Evolutionary conservation across 2,888 invertebrate genomes (phyloP), one percentile per base, ranked within the genome.

Genomic region (Notodonta ziczac): DNA sequence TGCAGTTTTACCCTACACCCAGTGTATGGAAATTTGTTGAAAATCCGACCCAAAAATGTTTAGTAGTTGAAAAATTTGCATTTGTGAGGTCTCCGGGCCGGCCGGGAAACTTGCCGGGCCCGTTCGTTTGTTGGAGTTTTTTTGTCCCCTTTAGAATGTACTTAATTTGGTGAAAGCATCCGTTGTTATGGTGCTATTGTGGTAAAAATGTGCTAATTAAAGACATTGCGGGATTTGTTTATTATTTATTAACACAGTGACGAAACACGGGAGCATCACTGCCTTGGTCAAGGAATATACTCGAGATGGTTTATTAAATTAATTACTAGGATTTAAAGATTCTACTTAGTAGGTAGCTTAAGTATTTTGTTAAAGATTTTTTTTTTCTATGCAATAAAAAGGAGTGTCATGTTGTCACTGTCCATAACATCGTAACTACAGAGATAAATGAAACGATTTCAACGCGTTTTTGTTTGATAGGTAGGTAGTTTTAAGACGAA

Each of bases 11-110:
- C 10, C n/a, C 4, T 16, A 16, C n/a, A 61, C 66, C 12, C 60
- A 73, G 56, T 79, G 78, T 74, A 75, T 55, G 55, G n/a, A 61
- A 70, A 72, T 77, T 74, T 74, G 76, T 76, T 69, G 65, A 70
- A 81, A 83, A 81, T 78, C 74, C 76, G 75, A 77, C 78, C 81
- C 81, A 84, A 87, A 87, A 89, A 87, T 86, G 85, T 86, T 87
- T 85, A 85, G 85, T 86, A 80, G 84, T 82, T 77, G 71, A 78
- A 69, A 76, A 85, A 89, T 89, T 89, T 76, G 84, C 89, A 89
- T 89, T 85, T 80, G 80, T 81, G 79, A 81, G 81, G 79, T 76
- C 80, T 81, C 74, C 69, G 58, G 62, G 61, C 63, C 61, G 60
- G 60, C 56, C 61, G 51, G 72, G 65, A 70, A 72, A 74, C 67